phyloP scores from a whole-genome alignment of 1,140 invertebrate species.

The Drosophila funebris region DNA sequence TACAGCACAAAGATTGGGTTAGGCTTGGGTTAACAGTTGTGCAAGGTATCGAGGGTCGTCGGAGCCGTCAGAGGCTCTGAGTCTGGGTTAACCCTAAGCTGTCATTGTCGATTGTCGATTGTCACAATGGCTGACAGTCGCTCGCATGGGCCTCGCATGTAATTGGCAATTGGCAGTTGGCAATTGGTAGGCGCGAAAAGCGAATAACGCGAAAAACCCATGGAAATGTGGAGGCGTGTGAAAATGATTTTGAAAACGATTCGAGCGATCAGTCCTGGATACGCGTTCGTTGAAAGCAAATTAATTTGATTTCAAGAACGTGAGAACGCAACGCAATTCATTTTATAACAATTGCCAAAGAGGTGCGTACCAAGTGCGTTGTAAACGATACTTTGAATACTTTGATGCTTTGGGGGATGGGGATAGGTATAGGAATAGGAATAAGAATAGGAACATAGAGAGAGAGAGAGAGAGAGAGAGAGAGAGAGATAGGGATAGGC shows the following conservation, averaged over 20 bases:
- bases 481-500: neutral
- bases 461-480: too few relatives aligned
- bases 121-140: slow-evolving; percentile 45
- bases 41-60: slow-evolving; percentile 3
- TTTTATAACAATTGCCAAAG: slow-evolving; percentile 22
- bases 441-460: neutral
- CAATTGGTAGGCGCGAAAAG: slow-evolving; percentile 44
- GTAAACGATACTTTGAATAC: slow-evolving; percentile 31
- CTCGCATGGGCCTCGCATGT: slow-evolving; percentile 2
- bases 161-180: slow-evolving; percentile 48
- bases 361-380: slow-evolving; percentile 36
- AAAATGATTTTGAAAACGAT: slow-evolving; percentile 37
- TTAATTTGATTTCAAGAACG: slow-evolving; percentile 33
- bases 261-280: neutral
- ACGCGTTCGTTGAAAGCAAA: slow-evolving; percentile 28
- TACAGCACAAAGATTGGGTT: slow-evolving; percentile 19
- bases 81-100: slow-evolving; percentile 28
- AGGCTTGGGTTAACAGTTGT: neutral
- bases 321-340: slow-evolving; percentile 33
- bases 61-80: neutral
- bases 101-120: slow-evolving; percentile 42
- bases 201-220: slow-evolving; percentile 33
- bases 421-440: neutral
- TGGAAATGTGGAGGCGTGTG: slow-evolving; percentile 41
- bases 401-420: too few relatives aligned